phyloP scores from a whole-genome alignment of 2,888 invertebrate species.

The Yponomeuta sedellus region DNA sequence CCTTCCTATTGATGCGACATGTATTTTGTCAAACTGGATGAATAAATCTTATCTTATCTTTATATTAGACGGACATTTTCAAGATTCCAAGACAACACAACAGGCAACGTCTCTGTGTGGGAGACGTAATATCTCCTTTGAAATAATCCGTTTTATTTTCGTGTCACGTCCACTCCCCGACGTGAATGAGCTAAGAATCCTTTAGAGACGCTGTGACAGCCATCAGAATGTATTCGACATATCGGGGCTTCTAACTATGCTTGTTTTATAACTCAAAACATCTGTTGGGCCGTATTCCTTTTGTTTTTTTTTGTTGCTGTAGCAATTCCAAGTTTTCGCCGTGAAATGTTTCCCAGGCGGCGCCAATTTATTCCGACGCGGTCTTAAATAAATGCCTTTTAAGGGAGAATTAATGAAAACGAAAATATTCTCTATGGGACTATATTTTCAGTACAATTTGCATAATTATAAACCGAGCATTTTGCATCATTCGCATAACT shows the following conservation, averaged over 20 bases:
- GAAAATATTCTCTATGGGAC: not conserved
- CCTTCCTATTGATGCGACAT: too few species aligned
- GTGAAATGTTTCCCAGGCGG: not conserved
- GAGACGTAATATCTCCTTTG: not conserved
- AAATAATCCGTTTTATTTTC: conserved; percentile 16
- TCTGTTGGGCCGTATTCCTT: not conserved
- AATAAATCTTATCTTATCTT: too few species aligned
- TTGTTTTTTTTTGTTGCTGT: not conserved
- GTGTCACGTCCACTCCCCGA: conserved; percentile 16
- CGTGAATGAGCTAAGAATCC: conserved; percentile 18
- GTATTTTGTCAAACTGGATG: too few species aligned
- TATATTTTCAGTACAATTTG: not conserved
- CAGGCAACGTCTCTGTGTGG: not conserved
- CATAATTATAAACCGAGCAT: not conserved
- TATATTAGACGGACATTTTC: too few species aligned
- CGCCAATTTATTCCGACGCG: not conserved
- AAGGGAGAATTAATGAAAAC: not conserved
- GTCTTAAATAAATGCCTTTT: not conserved
- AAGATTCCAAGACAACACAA: not conserved
- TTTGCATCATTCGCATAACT: not conserved
- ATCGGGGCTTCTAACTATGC: conserved; percentile 9
- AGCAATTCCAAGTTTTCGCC: conserved; percentile 1
- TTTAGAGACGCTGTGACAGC: conserved; percentile 17
- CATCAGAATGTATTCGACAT: conserved; percentile 17
- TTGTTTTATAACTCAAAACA: not conserved